These are phyloP conservation scores for Pharmacophagus antenor DNA, from an alignment of 2,888 invertebrate genomes.

Conservation along the genomic window DNA sequence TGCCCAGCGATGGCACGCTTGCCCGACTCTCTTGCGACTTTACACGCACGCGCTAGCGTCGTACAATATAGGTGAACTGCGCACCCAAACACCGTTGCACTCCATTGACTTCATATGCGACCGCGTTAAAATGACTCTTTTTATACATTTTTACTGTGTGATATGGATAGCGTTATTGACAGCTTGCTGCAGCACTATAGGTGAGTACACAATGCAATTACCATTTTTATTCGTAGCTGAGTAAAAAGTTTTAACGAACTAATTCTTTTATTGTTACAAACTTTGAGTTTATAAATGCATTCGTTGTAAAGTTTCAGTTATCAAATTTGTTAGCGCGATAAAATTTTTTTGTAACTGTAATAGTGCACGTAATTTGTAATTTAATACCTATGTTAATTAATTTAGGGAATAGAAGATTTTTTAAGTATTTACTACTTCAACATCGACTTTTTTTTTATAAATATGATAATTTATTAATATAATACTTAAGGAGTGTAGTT, in stretches of 20 bases:
- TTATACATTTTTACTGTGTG: conserved; percentile 77
- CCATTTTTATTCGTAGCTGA: conserved; percentile 66
- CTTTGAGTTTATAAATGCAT: too few relatives aligned
- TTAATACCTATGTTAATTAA: too few relatives aligned
- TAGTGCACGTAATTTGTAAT: too few relatives aligned
- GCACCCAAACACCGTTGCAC: conserved; percentile 39
- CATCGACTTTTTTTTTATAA: too few relatives aligned
- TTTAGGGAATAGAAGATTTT: too few relatives aligned
- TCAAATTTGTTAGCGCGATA: too few relatives aligned
- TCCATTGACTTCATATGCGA: conserved; percentile 50
- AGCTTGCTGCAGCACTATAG: conserved; percentile 68
- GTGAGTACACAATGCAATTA: conserved; percentile 68
- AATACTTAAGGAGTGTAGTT: too few relatives aligned
- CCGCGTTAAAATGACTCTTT: conserved; percentile 71
- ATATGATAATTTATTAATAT: too few relatives aligned
- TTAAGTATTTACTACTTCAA: too few relatives aligned
- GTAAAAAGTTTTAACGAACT: conserved; percentile 53
- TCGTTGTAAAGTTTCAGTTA: not conserved
- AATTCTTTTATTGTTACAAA: conserved; percentile 39
- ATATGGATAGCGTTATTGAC: conserved; percentile 69
- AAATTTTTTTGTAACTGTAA: too few relatives aligned
- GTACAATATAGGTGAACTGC: conserved; percentile 62
- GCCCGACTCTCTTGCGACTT: conserved; percentile 47
- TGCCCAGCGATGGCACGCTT: conserved; percentile 75
- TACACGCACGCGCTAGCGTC: conserved; percentile 50